Evolutionary conservation across 2,797 vertebrate genomes (phyloP).

Genomic region (Xenopus petersii): DNA sequence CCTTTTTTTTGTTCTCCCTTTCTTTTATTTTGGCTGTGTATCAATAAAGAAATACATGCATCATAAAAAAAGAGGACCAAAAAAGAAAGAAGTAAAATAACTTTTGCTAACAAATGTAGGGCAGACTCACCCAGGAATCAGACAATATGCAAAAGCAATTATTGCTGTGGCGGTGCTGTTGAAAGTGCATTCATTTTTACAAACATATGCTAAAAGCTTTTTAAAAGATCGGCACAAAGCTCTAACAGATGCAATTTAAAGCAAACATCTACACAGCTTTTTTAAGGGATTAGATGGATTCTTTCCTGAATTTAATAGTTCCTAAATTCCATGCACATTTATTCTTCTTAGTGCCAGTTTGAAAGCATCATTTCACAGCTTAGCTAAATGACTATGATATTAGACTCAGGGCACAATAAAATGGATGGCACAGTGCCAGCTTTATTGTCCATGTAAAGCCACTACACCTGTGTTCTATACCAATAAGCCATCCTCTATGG

Average conservation of each 20-base stretch:
- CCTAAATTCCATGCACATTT: neutral
- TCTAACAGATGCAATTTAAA: constrained; percentile 7
- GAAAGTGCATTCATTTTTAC: constrained; percentile 26
- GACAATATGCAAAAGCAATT: constrained; percentile 24
- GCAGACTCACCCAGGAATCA: constrained; percentile 5
- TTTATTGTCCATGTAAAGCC: too few species aligned
- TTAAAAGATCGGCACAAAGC: constrained; percentile 1
- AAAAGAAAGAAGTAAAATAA: constrained; percentile 4
- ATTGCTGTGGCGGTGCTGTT: constrained; percentile 7
- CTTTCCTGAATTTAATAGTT: neutral
- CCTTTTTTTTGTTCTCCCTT: neutral
- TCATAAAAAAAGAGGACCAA: neutral
- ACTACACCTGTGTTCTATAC: too few species aligned
- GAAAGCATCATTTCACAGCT: neutral
- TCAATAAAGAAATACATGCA: neutral
- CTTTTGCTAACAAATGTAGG: constrained; percentile 6
- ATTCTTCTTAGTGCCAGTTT: neutral
- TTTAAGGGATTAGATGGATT: constrained; percentile 3
- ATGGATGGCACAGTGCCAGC: neutral
- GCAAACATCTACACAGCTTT: neutral
- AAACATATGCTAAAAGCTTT: constrained; percentile 29
- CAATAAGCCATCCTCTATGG: too few species aligned
- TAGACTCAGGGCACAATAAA: neutral
- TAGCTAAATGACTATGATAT: neutral
- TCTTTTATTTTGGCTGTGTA: neutral